Conservation (phyloP, 2,888 invertebrate genomes). For the Ptychoptera albimana region DNA sequence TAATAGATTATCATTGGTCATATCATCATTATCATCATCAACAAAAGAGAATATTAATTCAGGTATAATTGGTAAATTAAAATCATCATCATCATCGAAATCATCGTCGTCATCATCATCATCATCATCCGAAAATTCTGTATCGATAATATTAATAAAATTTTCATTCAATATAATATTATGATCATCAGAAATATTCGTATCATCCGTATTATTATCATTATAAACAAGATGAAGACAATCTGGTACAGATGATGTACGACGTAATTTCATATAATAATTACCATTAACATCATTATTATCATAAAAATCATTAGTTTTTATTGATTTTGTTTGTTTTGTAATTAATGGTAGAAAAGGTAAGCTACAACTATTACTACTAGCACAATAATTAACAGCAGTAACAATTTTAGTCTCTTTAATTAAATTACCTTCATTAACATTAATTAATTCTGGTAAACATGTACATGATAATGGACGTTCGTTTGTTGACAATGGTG, state of each 20-base stretch:
- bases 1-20: too few species aligned
- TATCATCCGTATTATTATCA: not conserved
- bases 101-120: too few species aligned
- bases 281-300: not conserved
- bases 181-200: not conserved
- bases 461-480: conserved; percentile 27
- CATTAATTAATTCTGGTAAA: conserved; percentile 10
- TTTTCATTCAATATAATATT: not conserved
- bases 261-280: not conserved
- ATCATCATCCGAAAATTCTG: too few species aligned
- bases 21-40: too few species aligned
- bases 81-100: too few species aligned
- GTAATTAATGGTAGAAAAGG: too few species aligned
- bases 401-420: not conserved
- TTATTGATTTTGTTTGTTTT: too few species aligned
- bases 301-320: not conserved
- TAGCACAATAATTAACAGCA: not conserved
- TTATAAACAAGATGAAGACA: not conserved
- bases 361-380: not conserved
- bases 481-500: conserved; percentile 31
- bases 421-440: conserved; percentile 7
- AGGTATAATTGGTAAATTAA: too few species aligned
- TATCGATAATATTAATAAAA: too few species aligned
- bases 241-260: not conserved
- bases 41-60: too few species aligned